Evolutionary conservation across 2,113 vertebrate species (phyloP).

Genomic region (Agelaius tricolor): DNA sequence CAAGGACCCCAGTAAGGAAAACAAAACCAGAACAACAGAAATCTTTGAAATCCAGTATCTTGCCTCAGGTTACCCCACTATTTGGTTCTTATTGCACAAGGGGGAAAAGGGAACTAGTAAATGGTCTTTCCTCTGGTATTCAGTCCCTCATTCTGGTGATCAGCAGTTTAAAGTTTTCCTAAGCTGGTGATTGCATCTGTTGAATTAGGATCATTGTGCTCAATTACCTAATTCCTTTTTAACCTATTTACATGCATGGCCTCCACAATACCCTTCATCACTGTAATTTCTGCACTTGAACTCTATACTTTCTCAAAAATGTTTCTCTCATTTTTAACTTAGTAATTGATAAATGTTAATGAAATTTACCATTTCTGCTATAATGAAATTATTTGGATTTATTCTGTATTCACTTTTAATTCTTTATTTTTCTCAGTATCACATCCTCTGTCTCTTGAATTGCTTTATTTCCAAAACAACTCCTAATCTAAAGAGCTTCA

Average conservation of each 20-base stretch:
- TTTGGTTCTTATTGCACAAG: not conserved
- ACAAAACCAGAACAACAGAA: not conserved
- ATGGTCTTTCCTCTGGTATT: not conserved
- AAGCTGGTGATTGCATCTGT: not conserved
- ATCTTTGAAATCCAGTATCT: not conserved
- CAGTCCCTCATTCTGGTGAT: not conserved
- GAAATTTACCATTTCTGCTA: not conserved
- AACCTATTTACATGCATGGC: slow-evolving; percentile 1
- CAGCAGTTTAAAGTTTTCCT: slow-evolving; percentile 6
- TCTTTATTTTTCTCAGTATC: not conserved
- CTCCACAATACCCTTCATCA: not conserved
- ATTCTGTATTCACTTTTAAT: not conserved
- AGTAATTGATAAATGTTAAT: not conserved
- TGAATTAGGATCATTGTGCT: slow-evolving; percentile 35
- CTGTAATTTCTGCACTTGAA: not conserved
- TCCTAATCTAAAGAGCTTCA: not conserved
- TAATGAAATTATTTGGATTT: not conserved
- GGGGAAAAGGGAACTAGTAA: not conserved
- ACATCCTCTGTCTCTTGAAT: not conserved
- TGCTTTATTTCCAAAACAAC: not conserved
- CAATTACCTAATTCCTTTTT: slow-evolving; percentile 54
- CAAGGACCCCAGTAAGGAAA: not conserved
- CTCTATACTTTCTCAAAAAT: not conserved
- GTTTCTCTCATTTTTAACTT: not conserved
- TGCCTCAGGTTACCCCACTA: not conserved